Base-by-base conservation (phyloP, 2,113 vertebrate species). In the Progne subis region DNA sequence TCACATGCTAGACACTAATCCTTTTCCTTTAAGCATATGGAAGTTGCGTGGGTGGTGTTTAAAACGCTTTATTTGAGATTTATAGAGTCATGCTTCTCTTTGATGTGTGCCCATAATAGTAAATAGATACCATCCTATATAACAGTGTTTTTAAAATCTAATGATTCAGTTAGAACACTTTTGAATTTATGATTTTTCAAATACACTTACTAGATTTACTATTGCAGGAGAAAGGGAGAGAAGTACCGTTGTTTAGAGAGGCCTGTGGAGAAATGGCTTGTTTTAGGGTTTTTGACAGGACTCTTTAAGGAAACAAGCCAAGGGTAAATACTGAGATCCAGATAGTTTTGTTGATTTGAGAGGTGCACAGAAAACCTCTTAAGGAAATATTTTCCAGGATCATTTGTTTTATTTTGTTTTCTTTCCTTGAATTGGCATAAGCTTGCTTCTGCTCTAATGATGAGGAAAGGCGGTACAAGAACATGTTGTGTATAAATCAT, bases 401-500 rank as follows among this genome's bases (percentile, higher is more conserved):
- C 1, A 21, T 55, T 75, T 63, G 16, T 59, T 79, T 32, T 32
- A 39, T 34, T 87, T 82, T 79, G n/a, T 53, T 52, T 83, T 86
- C 4, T 69, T 88, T 37, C 37, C 39, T 74, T 63, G 78, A 78
- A 56, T 55, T 70, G 14, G 1, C n/a, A 25, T 50, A 20, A 25
- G 5, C 43, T 80, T 83, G 21, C 37, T 55, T 70, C 20, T 67
- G 1, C 13, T 37, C 11, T 52, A 60, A 37, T 34, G 20, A 52
- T 55, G 52, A 77, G 26, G n/a, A 71, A 86, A 72, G 25, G 7
- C 2, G 8, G 6, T 72, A 67, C 18, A 43, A 61, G 65, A 37
- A 23, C 28, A 46, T 3, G 11, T 9, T 16, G 11, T 46, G 11
- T 34, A 52, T 70, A 18, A 53, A 49, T 56, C 0, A 1, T 57